phyloP scores from a whole-genome alignment of 1,140 invertebrate genomes.

The Dendrolimus kikuchii region DNA sequence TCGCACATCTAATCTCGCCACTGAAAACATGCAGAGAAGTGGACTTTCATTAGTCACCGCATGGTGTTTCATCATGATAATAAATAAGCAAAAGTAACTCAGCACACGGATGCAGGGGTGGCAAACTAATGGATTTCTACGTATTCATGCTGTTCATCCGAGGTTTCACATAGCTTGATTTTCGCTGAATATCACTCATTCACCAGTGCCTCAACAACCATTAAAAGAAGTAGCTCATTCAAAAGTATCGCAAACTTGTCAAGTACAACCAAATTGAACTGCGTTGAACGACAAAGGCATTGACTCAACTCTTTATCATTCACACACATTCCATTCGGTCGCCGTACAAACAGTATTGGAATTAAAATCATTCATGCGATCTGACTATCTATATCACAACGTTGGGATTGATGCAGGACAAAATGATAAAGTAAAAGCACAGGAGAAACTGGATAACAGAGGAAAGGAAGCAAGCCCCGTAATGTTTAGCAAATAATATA shows the following conservation, averaged over 20 bases:
- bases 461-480: slow-evolving; percentile 48
- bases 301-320: slow-evolving; percentile 13
- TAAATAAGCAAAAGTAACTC: slow-evolving; percentile 41
- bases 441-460: slow-evolving; percentile 15
- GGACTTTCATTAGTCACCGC: slow-evolving; percentile 30
- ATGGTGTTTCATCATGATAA: slow-evolving; percentile 10
- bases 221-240: slow-evolving; percentile 18
- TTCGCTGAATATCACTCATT: slow-evolving; percentile 69
- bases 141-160: slow-evolving; percentile 45
- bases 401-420: slow-evolving; percentile 35
- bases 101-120: slow-evolving; percentile 49
- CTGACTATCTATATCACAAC: slow-evolving; percentile 22
- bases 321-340: background rate
- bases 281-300: slow-evolving; percentile 6
- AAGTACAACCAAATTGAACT: slow-evolving; percentile 66
- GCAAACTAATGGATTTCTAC: slow-evolving; percentile 41
- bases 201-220: slow-evolving; percentile 35
- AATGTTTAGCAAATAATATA: slow-evolving; percentile 40
- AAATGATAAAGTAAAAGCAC: slow-evolving; percentile 35
- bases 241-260: slow-evolving; percentile 53
- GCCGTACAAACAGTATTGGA: slow-evolving; percentile 3
- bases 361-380: slow-evolving; percentile 25
- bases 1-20: slow-evolving; percentile 53
- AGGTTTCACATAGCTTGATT: slow-evolving; percentile 31
- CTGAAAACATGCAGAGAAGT: slow-evolving; percentile 49